Base-by-base conservation (phyloP, 2,113 vertebrate species). In the Nettapus auritus region DNA sequence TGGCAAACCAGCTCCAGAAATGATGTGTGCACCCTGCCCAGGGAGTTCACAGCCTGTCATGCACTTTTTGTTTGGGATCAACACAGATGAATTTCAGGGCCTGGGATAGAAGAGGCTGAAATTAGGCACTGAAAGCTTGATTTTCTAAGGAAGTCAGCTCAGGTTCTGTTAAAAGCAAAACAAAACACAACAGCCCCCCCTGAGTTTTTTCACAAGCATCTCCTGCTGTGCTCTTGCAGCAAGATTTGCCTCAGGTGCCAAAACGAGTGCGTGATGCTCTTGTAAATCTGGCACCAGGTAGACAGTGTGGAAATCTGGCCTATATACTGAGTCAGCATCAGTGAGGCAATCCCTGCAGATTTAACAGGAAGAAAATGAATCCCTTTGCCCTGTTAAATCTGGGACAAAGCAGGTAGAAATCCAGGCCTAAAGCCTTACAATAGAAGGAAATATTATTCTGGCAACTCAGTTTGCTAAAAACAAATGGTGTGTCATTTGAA, bases 401-500 rank as follows among this genome's bases (percentile, higher is more conserved):
- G 73, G 70, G 25, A 34, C 33, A 84, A 74, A 70, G 56, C 75
- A 64, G 44, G 60, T 78, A 66, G 83, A 95, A 93, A 96, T 90
- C 21, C 82, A 93, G 73, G 38, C 64, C 80, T 90, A 85, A 97
- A 96, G 82, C 68, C 82, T 96, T 95, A 95, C 89, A 95, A 60
- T 81, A 88, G 93, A 93, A 97, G 89, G 96, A 97, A 97, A 96
- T 96, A 96, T 97, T 97, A 94, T 97, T 96, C 88, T 92, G 97
- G 83, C 26, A 22, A 96, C 81, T 97, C 82, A 78, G 81, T 97
- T 97, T 96, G 73, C 70, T 86, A 90, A 96, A 97, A 97, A 96
- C 79, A 96, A 97, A 95, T 80, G 93, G 74, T 85, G 90, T 94
- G 78, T 74, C 94, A 96, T 97, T 97, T 97, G 95, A 96, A 96